phyloP scores from a whole-genome alignment of 2,113 vertebrate species.

The Megatriorchis doriae region DNA sequence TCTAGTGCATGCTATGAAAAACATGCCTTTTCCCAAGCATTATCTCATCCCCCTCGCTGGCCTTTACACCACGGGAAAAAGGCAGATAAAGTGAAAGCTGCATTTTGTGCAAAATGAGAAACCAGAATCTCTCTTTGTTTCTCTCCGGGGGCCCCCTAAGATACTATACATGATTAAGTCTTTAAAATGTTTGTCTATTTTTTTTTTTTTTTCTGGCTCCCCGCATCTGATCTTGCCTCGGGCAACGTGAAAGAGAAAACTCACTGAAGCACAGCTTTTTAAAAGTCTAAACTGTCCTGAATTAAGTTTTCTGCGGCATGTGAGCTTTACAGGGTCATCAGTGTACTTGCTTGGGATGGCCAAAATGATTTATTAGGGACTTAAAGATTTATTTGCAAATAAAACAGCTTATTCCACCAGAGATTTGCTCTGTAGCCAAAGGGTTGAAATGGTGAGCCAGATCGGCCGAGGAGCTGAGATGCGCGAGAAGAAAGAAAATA shows the following conservation, averaged over 20 bases:
- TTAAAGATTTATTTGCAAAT: background rate
- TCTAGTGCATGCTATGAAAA: background rate
- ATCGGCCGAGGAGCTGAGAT: background rate
- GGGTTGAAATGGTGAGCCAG: background rate
- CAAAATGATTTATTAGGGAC: background rate
- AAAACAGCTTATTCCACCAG: background rate
- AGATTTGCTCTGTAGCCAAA: background rate
- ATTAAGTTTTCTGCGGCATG: background rate
- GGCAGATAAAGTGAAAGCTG: background rate
- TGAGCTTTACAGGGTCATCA: background rate
- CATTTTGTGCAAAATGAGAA: background rate
- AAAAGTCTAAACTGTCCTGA: background rate
- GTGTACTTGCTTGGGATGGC: background rate
- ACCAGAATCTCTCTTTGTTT: background rate
- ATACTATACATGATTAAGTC: background rate
- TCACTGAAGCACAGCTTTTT: background rate
- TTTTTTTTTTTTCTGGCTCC: background rate
- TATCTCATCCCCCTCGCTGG: background rate
- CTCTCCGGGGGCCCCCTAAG: background rate
- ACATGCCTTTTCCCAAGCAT: background rate
- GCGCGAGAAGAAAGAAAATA: rapidly evolving
- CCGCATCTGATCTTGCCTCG: background rate
- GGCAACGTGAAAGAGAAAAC: background rate
- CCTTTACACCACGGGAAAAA: background rate
- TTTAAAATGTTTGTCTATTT: background rate